phyloP scores from a whole-genome alignment of 2,113 vertebrate genomes.

The Apistogramma diplotaenia region DNA sequence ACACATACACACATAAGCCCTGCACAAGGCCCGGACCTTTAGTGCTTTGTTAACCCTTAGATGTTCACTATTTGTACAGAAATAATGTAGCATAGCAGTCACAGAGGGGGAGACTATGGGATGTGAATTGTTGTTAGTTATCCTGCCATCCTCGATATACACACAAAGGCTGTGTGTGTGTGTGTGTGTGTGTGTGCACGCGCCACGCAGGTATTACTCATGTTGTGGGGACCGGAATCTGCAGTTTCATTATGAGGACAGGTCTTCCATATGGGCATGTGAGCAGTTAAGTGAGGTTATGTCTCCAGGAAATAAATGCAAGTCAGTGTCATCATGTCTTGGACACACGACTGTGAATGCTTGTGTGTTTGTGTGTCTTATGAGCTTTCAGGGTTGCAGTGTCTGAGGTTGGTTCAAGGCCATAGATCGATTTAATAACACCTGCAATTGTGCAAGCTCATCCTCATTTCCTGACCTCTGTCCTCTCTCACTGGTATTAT shows the following conservation, averaged over 20 bases:
- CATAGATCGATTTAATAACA: slow-evolving; percentile 43
- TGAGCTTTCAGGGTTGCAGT: not conserved
- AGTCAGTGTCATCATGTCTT: not conserved
- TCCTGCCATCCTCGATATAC: not conserved
- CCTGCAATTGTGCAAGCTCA: slow-evolving; percentile 33
- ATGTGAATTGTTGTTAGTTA: slow-evolving; percentile 21
- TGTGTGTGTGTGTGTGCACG: not conserved
- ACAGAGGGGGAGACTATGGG: not conserved
- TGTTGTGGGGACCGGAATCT: not conserved
- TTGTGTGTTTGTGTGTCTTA: not conserved
- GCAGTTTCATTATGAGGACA: not conserved
- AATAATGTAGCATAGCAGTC: slow-evolving; percentile 38
- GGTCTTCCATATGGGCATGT: not conserved
- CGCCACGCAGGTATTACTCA: not conserved
- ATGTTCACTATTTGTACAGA: slow-evolving; percentile 53
- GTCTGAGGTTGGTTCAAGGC: slow-evolving; percentile 38
- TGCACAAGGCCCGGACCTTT: slow-evolving; percentile 37
- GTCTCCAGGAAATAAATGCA: not conserved
- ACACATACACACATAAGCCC: slow-evolving; percentile 5
- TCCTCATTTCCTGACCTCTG: slow-evolving; percentile 4
- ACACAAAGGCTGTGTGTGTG: not conserved
- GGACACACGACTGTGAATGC: not conserved
- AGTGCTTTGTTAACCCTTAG: slow-evolving; percentile 70
- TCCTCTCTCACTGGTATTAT: not conserved
- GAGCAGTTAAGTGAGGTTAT: not conserved